Conservation (phyloP, 23 tunicate genomes). For the Clavelina lepadiformis region DNA sequence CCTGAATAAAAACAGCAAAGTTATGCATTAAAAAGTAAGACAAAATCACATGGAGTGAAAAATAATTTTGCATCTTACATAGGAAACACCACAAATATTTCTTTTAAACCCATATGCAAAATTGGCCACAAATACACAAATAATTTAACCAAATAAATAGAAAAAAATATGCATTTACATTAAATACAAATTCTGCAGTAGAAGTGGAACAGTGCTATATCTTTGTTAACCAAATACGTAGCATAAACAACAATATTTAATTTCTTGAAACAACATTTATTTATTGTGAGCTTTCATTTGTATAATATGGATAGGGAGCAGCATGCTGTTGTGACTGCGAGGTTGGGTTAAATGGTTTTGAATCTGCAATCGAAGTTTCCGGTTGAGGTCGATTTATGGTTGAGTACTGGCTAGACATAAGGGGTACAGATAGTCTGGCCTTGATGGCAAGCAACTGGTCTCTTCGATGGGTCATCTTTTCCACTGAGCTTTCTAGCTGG, state of each 20-base stretch:
- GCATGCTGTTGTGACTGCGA: constrained; percentile 3
- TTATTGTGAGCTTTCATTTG: constrained; percentile 2
- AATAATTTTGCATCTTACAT: no score
- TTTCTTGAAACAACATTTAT: not conserved
- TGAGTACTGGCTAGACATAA: constrained; percentile 1
- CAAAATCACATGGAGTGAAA: no score
- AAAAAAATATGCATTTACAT: no score
- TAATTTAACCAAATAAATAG: no score
- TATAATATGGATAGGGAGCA: constrained; percentile 2
- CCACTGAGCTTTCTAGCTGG: constrained; percentile 36
- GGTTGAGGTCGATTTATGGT: not conserved
- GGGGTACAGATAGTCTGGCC: constrained; percentile 42
- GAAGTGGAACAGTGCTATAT: no score
- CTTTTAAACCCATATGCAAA: no score
- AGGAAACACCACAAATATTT: no score
- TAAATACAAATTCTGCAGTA: no score
- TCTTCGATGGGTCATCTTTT: constrained; percentile 51
- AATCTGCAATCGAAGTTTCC: not conserved
- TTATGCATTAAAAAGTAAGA: no score
- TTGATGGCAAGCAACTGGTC: constrained; percentile 57
- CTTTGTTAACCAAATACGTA: no score
- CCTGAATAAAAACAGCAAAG: no score
- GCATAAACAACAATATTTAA: not conserved
- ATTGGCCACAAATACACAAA: no score
- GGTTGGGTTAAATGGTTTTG: constrained; percentile 4